A percentile compares a stretch with the other conserved stretches of the same genome.
These are phyloP conservation scores for Gopherus flavomarginatus DNA, from an alignment of 2,113 vertebrate genomes.

Conservation along the genomic window DNA sequence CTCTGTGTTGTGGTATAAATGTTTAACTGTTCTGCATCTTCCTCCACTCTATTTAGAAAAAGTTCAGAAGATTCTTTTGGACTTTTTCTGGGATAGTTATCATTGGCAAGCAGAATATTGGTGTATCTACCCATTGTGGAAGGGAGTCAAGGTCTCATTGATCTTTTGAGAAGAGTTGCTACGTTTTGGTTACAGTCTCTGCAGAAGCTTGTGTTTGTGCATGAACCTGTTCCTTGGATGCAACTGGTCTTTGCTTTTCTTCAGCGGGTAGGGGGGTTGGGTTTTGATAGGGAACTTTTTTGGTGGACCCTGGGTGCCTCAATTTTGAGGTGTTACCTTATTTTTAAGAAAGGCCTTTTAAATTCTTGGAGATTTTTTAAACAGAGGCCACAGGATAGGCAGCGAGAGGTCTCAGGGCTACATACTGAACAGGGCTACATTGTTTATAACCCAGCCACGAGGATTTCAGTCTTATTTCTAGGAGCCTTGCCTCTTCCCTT, in stretches of 20 bases:
- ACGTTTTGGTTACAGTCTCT: not conserved
- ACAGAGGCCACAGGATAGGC: not conserved
- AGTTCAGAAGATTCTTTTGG: not conserved
- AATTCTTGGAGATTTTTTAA: not conserved
- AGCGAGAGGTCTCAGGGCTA: not conserved
- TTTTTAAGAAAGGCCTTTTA: not conserved
- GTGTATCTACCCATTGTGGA: not conserved
- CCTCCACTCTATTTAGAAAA: not conserved
- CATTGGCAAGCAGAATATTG: not conserved
- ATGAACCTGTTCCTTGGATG: not conserved
- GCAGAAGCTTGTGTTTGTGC: not conserved
- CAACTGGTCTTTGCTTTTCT: not conserved
- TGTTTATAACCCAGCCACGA: not conserved
- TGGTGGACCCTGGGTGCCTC: not conserved
- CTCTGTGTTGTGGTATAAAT: not conserved
- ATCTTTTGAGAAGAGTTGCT: not conserved
- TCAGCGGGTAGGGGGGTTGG: not conserved
- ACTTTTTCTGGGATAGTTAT: not conserved
- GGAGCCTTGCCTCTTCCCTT: not conserved
- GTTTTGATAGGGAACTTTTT: not conserved
- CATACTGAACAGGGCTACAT: not conserved
- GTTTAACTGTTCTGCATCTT: not conserved
- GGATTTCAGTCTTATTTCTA: not conserved
- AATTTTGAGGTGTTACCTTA: not conserved
- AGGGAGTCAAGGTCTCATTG: not conserved